Evolutionary conservation across 2,888 invertebrate species (phyloP), one percentile per base, ranked within the genome.

Genomic region (Himalopsyche tibetana): DNA sequence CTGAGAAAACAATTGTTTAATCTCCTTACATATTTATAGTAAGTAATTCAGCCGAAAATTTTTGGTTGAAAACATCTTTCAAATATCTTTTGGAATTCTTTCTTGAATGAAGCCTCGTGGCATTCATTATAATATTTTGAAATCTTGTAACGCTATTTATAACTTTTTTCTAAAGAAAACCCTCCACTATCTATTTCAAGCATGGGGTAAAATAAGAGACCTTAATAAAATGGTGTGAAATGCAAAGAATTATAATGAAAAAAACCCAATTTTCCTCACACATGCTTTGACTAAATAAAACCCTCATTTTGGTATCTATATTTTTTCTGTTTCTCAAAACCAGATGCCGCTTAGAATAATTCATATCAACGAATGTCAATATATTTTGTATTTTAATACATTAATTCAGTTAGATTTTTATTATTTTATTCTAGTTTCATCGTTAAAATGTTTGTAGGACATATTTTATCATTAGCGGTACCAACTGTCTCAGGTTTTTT

Each of bases 201-300:
- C 8, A 11, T 63, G 63, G 2, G 17, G n/a, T 56, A 56, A 56
- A 56, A 63, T 63, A 63, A 8, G 63, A 63, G 28, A 28, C 63
- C 5, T 63, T 19, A 28, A 19, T 4, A 63, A 63, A 63, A 63
- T 28, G 63, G 63, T 28, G 63, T 11, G 63, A 28, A 19, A 28
- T 63, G 63, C 15, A 19, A 63, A 63, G 63, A 63, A 63, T 51
- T 51, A 63, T 63, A 19, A 19, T 19, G 3, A 56, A 63, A 28
- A 63, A 63, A 63, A 19, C 8, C 19, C 63, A 63, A 63, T 63
- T 63, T 63, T 19, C 63, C 6, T 19, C 19, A 63, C 63, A 63
- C 63, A 63, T 63, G 63, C 5, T 63, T 63, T 63, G 63, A 63
- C 63, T 63, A 19, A 56, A 63, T 19, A 63, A 28, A 63, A 63